Evolutionary conservation across 2,888 invertebrate species (phyloP), one percentile per base, ranked within the genome.

Genomic region (Catotricha subobsoleta): DNA sequence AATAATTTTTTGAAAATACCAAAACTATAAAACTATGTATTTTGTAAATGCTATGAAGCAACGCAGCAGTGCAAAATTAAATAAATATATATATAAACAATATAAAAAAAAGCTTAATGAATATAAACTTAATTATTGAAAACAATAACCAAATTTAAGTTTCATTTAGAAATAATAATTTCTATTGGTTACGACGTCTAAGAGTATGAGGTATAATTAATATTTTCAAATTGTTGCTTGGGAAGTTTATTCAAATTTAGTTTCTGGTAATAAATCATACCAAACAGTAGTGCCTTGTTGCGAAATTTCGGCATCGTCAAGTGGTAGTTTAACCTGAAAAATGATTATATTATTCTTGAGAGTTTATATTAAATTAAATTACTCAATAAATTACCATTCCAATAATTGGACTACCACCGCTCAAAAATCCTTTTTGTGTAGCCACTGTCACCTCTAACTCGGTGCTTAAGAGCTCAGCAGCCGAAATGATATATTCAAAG

Each of bases 401-500:
- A 59, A 87, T 78, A 36, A 82, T 69, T 23, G 86, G 84, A 58
- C 80, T 82, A 48, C 81, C 78, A n/a, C 78, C 74, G 37, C 72
- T 72, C 33, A 84, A 68, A 62, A 83, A 76, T 43, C 82, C 80
- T 55, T 88, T 88, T 57, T 87, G 86, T 13, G 90, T 84, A 52
- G 86, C 80, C 20, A 91, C 84, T 1, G 84, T 82, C 23, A 92
- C 72, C 61, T 90, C 86, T 44, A 92, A 65, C 43, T 79, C 78
- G 13, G 80, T 72, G 35, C 73, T 73, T 52, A 75, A 71, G 41
- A 91, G 61, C 57, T 91, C 91, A 2, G 77, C 78, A 49, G 78
- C 73, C 2, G 83, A 82, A 48, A 91, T 76, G 35, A 79, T 67
- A 67, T 87, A 92, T 58, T 92, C 91, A 56, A 91, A 90, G 49